phyloP scores from a whole-genome alignment of 2,888 invertebrate species.

The Trichopria drosophilae region DNA sequence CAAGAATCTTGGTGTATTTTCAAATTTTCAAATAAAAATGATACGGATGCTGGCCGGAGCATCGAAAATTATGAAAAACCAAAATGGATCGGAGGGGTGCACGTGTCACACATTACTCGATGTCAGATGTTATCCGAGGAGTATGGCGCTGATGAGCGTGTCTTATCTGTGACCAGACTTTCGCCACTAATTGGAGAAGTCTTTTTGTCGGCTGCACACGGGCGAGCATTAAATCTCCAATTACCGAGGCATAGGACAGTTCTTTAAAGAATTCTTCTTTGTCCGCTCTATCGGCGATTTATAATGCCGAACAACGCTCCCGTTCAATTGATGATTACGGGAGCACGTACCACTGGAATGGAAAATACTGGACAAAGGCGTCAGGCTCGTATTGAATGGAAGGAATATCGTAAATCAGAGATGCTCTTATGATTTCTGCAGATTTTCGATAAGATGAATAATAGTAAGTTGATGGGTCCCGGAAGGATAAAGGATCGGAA shows the following conservation, averaged over 20 bases:
- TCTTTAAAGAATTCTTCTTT: constrained; percentile 33
- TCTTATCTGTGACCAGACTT: constrained; percentile 47
- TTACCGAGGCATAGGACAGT: constrained; percentile 36
- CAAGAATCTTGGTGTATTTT: too few relatives aligned
- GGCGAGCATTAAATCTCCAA: constrained; percentile 46
- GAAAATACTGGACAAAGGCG: too few relatives aligned
- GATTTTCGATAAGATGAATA: too few relatives aligned
- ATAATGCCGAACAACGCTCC: constrained; percentile 26
- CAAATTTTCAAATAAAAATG: too few relatives aligned
- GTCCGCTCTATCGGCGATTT: constrained; percentile 33
- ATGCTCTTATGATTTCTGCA: too few relatives aligned
- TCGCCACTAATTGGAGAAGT: constrained; percentile 52
- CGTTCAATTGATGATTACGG: constrained; percentile 28
- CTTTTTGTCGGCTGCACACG: constrained; percentile 41
- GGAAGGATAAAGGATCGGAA: too few relatives aligned
- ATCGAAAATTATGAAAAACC: too few relatives aligned
- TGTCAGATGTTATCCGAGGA: constrained; percentile 45
- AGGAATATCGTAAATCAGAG: too few relatives aligned
- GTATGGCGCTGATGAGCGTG: constrained; percentile 43
- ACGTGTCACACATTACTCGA: constrained; percentile 44
- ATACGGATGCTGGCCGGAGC: too few relatives aligned
- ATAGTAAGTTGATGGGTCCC: too few relatives aligned
- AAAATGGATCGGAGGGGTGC: too few relatives aligned
- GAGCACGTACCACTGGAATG: constrained; percentile 26
- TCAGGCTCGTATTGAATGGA: too few relatives aligned